Percentiles rank a stretch among this genome's conserved stretches.
phyloP scores from a whole-genome alignment of 2,888 invertebrate species.

The Zhuqinia jingwanae region DNA sequence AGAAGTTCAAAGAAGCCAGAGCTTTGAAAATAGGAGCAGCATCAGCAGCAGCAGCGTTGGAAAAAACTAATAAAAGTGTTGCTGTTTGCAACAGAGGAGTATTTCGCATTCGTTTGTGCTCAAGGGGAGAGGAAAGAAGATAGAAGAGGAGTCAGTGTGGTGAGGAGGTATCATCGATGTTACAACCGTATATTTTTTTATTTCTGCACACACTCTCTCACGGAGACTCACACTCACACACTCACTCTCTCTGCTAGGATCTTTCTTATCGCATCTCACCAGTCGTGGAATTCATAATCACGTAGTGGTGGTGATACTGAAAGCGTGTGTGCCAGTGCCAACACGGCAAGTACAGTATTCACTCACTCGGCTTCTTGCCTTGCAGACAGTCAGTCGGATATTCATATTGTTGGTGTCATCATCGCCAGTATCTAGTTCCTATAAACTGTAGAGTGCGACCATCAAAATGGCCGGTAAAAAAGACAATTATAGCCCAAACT shows the following conservation, averaged over 20 bases:
- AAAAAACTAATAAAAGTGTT: constrained; percentile 19
- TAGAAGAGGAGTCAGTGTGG: constrained; percentile 17
- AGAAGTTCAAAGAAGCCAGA: neutral
- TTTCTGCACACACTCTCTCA: constrained; percentile 54
- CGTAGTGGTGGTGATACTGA: constrained; percentile 49
- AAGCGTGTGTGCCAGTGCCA: constrained; percentile 12
- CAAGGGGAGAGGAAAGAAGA: neutral
- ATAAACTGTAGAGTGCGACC: constrained; percentile 14
- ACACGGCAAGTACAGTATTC: constrained; percentile 24
- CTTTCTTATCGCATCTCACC: constrained; percentile 43
- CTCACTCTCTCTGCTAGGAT: neutral
- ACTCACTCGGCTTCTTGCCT: constrained; percentile 68
- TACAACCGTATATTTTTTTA: neutral
- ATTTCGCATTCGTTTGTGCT: constrained; percentile 30
- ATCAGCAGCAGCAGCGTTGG: neutral
- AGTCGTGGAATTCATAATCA: constrained; percentile 60
- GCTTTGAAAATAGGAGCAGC: neutral
- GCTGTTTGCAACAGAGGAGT: constrained; percentile 43
- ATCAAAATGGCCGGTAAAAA: constrained; percentile 70
- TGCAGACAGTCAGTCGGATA: constrained; percentile 66
- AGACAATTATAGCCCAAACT: constrained; percentile 71
- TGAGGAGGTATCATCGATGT: constrained; percentile 32
- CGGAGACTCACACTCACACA: neutral
- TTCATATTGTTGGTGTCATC: constrained; percentile 61
- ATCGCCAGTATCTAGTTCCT: constrained; percentile 2